Conservation (phyloP, 2,797 vertebrate genomes). For the Bradypus variegatus region DNA sequence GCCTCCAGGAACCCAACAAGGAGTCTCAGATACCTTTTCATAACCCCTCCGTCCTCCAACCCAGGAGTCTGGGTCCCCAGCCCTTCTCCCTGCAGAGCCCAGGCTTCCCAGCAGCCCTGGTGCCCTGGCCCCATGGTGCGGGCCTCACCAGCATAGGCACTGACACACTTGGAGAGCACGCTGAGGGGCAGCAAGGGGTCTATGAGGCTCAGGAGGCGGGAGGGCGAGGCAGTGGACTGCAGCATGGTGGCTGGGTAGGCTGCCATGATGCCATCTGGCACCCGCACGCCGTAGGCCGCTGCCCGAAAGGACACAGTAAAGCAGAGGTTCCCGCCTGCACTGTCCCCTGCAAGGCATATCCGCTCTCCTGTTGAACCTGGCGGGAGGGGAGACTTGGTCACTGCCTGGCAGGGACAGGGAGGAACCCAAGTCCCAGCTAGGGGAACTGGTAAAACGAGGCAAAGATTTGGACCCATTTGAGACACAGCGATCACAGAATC, state of each 20-base stretch:
- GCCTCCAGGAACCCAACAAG: neutral
- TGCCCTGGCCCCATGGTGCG: neutral
- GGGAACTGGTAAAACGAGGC: neutral
- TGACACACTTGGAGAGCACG: constrained; percentile 88
- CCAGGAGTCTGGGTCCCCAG: neutral
- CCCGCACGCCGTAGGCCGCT: constrained; percentile 82
- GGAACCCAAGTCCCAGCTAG: neutral
- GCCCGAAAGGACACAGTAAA: constrained; percentile 86
- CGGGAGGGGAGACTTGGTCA: neutral
- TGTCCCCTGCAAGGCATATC: constrained; percentile 89
- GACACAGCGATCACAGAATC: neutral
- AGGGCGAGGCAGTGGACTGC: constrained; percentile 84
- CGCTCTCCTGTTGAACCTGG: constrained; percentile 85
- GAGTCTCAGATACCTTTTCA: neutral
- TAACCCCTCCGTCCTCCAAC: neutral
- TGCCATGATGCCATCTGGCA: constrained; percentile 87
- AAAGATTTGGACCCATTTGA: neutral
- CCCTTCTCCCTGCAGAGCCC: neutral
- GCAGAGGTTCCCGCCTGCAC: constrained; percentile 89
- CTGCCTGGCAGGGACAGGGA: neutral
- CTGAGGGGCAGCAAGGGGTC: constrained; percentile 92
- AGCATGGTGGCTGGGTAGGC: constrained; percentile 88
- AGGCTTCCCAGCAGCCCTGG: neutral
- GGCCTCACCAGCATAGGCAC: constrained; percentile 84
- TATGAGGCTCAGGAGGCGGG: constrained; percentile 89